These are phyloP conservation scores for Macrophya annulata DNA, from an alignment of 2,888 invertebrate genomes.

Conservation along the genomic window DNA sequence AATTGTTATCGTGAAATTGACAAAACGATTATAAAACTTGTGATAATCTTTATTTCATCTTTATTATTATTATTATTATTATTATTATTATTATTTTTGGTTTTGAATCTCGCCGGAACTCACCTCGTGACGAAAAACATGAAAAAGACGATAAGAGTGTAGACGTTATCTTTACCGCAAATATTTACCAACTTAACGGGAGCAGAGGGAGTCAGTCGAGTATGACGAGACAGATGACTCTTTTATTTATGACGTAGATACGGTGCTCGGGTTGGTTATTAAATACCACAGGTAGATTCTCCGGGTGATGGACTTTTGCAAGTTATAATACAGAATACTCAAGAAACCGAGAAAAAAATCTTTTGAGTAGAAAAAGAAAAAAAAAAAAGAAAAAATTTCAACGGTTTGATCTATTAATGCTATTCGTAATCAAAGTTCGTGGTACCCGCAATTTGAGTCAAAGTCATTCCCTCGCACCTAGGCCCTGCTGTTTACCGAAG, in stretches of 20 bases:
- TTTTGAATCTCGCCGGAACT: constrained; percentile 14
- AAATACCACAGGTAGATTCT: neutral
- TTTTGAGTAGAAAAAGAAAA: neutral
- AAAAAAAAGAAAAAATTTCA: neutral
- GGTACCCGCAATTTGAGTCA: constrained; percentile 38
- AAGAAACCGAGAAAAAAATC: too few relatives aligned
- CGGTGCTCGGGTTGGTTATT: neutral
- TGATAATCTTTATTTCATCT: neutral
- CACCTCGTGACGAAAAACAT: neutral
- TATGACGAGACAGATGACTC: constrained; percentile 14
- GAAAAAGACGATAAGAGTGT: constrained; percentile 6
- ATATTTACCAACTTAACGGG: constrained; percentile 75
- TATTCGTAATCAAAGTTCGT: constrained; percentile 9
- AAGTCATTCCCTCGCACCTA: constrained; percentile 47
- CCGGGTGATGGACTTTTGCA: neutral
- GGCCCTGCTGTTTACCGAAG: constrained; percentile 43
- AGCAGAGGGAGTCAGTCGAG: constrained; percentile 61
- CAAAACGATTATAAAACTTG: neutral
- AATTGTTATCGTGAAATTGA: neutral
- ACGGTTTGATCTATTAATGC: neutral
- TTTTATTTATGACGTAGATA: constrained; percentile 17
- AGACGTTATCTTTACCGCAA: constrained; percentile 63
- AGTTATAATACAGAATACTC: neutral
- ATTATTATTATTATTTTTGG: neutral
- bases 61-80: neutral